Conservation (phyloP, 2,888 invertebrate genomes). For the Machimus atricapillus region DNA sequence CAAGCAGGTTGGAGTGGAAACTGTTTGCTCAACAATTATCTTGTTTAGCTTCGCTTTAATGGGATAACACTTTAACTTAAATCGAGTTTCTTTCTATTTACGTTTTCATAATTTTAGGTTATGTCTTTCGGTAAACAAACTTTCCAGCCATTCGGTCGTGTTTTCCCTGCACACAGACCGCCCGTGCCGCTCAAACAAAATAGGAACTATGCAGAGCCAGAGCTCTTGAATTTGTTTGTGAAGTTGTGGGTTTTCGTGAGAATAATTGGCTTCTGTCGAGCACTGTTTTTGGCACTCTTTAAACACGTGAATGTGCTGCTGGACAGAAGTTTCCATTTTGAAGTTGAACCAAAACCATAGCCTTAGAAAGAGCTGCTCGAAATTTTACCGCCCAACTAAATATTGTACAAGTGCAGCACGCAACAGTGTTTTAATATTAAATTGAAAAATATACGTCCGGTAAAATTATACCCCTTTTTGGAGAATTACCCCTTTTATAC, state of each 20-base stretch:
- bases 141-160: background rate
- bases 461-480: background rate
- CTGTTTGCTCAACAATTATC: conserved; percentile 35
- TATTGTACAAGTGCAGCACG: background rate
- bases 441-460: background rate
- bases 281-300: background rate
- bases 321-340: background rate
- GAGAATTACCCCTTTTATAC: background rate
- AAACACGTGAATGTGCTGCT: background rate
- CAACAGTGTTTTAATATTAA: background rate
- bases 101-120: conserved; percentile 30
- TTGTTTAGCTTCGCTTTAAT: conserved; percentile 37
- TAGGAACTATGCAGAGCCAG: background rate
- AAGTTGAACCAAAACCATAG: background rate
- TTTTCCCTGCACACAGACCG: background rate
- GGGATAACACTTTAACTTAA: conserved; percentile 33
- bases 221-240: background rate
- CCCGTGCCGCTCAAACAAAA: background rate
- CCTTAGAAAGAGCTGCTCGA: background rate
- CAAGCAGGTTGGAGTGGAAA: conserved; percentile 13
- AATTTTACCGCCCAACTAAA: background rate
- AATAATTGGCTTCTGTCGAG: background rate
- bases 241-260: background rate
- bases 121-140: conserved; percentile 12
- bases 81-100: conserved; percentile 27